Conservation (phyloP, 2,113 vertebrate genomes). For the Syngnathus scovelli region DNA sequence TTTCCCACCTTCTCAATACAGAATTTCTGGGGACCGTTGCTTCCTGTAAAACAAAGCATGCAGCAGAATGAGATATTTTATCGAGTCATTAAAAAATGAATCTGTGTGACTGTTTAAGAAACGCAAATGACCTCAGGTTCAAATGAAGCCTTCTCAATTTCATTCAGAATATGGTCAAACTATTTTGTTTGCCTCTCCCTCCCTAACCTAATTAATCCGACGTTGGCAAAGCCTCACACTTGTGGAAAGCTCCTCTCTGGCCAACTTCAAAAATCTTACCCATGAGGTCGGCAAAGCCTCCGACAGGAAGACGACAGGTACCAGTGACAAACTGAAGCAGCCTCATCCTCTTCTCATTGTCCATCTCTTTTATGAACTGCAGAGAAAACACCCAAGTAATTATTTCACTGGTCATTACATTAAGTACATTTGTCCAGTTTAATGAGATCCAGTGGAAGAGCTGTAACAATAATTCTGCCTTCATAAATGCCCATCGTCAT, state of each 20-base stretch:
- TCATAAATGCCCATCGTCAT: neutral
- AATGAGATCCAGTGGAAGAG: neutral
- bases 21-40: constrained; percentile 96
- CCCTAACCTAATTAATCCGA: neutral
- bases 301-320: constrained; percentile 94
- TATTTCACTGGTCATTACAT: neutral
- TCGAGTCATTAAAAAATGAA: neutral
- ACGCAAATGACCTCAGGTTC: neutral
- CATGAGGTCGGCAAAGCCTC: constrained; percentile 96
- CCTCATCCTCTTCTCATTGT: constrained; percentile 98
- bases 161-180: neutral
- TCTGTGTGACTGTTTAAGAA: neutral
- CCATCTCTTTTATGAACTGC: constrained; percentile 96
- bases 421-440: neutral
- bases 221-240: neutral
- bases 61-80: neutral
- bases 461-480: no score
- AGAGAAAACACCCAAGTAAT: constrained; percentile 2
- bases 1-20: constrained; percentile 98
- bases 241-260: neutral
- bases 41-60: constrained; percentile 69
- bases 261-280: constrained; percentile 66
- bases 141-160: neutral
- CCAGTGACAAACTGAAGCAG: constrained; percentile 96
- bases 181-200: neutral